phyloP scores from a whole-genome alignment of 2,888 invertebrate genomes.

The Brenthis ino region DNA sequence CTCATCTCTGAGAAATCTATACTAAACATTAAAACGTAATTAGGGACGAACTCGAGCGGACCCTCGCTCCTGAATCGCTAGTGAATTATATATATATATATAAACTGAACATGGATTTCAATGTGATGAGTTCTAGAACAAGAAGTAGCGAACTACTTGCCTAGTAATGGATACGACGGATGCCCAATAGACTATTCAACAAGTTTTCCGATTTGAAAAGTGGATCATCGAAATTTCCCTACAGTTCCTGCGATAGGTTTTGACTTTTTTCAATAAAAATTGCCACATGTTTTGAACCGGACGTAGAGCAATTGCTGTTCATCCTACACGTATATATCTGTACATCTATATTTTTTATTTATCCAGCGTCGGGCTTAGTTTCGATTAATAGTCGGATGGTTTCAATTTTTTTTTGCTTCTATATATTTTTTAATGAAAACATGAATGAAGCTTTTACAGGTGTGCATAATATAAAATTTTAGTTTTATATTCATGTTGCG shows the following conservation, averaged over 20 bases:
- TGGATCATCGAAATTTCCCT: constrained; percentile 41
- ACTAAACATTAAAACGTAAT: too few species aligned
- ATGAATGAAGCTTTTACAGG: neutral
- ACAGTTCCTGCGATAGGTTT: neutral
- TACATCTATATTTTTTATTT: constrained; percentile 15
- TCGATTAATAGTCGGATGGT: constrained; percentile 13
- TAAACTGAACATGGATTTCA: constrained; percentile 1
- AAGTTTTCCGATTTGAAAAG: constrained; percentile 38
- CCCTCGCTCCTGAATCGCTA: too few species aligned
- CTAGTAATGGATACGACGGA: neutral
- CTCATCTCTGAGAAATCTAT: too few species aligned
- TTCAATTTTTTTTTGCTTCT: constrained; percentile 1
- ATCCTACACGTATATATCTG: constrained; percentile 3
- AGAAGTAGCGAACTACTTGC: neutral
- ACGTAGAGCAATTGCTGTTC: constrained; percentile 22
- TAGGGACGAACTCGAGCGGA: too few species aligned
- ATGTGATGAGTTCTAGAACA: neutral
- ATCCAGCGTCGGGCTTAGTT: constrained; percentile 5
- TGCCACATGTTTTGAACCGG: constrained; percentile 22
- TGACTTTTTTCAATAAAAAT: constrained; percentile 17
- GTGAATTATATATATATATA: too few species aligned
- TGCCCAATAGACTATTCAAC: constrained; percentile 45
- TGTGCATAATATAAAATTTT: constrained; percentile 7
- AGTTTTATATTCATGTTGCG: neutral
- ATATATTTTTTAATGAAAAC: constrained; percentile 8